Percentiles rank a stretch among this genome's conserved stretches.
Conservation (phyloP, 2,888 invertebrate species). For the Platynereis dumerilii region DNA sequence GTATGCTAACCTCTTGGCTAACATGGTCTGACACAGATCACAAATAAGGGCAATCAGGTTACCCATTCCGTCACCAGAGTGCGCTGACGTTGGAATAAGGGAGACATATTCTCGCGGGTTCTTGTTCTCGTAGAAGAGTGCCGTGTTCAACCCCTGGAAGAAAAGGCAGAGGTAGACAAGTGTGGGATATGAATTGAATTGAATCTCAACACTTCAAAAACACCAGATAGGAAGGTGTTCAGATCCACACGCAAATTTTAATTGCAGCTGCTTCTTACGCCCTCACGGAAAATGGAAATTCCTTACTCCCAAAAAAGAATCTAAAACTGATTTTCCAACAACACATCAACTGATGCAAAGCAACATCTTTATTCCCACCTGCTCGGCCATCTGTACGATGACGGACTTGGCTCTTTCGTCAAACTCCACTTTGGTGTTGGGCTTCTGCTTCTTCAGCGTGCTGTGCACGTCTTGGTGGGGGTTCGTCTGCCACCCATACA, state of each 20-base stretch:
- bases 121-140: slow-evolving; percentile 93
- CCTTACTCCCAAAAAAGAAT: no score
- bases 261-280: no score
- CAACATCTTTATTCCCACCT: no score
- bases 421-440: slow-evolving; percentile 91
- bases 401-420: slow-evolving; percentile 81
- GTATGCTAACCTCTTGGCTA: slow-evolving; percentile 87
- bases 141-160: slow-evolving; percentile 86
- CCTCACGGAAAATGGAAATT: no score
- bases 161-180: not conserved
- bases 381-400: slow-evolving; percentile 92
- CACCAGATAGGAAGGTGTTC: not conserved
- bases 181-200: not conserved
- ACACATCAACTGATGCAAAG: no score
- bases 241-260: not conserved
- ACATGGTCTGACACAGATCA: slow-evolving; percentile 86
- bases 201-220: not conserved
- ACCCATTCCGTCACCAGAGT: slow-evolving; percentile 98
- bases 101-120: slow-evolving; percentile 93
- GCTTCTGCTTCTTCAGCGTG: slow-evolving; percentile 84
- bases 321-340: no score
- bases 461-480: slow-evolving; percentile 88
- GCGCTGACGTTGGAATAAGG: slow-evolving; percentile 96
- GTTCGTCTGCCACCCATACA: slow-evolving; percentile 92
- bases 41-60: slow-evolving; percentile 93